These are phyloP conservation scores for Tenualosa ilisha DNA, from an alignment of 2,797 vertebrate genomes.

Conservation along the genomic window DNA sequence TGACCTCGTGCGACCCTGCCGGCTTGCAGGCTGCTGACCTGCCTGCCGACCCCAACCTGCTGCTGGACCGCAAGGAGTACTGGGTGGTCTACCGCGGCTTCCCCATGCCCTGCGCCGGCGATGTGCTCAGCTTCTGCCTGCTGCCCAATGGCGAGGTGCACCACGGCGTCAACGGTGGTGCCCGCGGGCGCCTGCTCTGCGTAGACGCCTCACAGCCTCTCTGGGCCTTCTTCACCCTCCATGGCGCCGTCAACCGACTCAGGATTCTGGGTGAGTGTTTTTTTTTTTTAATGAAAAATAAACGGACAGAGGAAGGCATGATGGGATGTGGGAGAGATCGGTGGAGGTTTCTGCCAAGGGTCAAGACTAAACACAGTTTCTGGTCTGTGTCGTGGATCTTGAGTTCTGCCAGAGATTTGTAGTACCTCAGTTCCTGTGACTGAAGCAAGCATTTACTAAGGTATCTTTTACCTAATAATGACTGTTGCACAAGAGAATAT, in stretches of 20 bases:
- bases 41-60: conserved; percentile 89
- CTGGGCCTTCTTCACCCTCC: conserved; percentile 95
- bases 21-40: conserved; percentile 87
- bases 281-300: too few relatives aligned
- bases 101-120: conserved; percentile 83
- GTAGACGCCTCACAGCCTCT: conserved; percentile 95
- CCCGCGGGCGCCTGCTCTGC: conserved; percentile 89
- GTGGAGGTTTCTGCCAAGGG: background rate
- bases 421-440: background rate
- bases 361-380: background rate
- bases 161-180: conserved; percentile 86
- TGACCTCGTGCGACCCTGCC: conserved; percentile 95
- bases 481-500: background rate
- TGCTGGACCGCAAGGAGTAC: conserved; percentile 97
- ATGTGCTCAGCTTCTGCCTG: conserved; percentile 92
- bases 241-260: conserved; percentile 92
- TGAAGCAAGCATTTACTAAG: background rate
- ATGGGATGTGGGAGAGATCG: background rate
- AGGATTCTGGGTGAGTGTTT: conserved; percentile 87
- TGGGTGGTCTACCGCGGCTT: conserved; percentile 95
- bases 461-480: background rate
- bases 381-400: background rate
- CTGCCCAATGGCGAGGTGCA: conserved; percentile 91
- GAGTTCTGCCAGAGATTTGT: background rate
- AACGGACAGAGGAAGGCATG: background rate